A percentile compares a stretch with the other conserved stretches of the same genome.
Conservation (phyloP, 2,113 vertebrate genomes). For the Isichthys henryi region DNA sequence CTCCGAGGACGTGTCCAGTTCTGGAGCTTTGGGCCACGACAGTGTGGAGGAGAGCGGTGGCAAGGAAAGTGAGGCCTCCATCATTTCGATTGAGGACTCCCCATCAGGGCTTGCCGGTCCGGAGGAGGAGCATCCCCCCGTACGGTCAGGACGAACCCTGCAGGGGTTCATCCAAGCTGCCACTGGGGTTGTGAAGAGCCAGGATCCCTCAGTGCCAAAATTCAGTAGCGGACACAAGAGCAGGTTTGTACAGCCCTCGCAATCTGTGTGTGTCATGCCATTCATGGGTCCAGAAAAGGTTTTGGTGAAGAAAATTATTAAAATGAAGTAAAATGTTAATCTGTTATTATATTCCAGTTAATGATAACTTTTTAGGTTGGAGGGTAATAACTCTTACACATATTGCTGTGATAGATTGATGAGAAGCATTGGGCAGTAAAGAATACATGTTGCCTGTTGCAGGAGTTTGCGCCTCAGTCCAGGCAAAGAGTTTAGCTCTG, state of each 20-base stretch:
- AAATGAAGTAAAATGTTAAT: background rate
- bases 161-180: slow-evolving; percentile 47
- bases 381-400: background rate
- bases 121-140: slow-evolving; percentile 58
- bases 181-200: slow-evolving; percentile 48
- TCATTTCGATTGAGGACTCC: slow-evolving; percentile 62
- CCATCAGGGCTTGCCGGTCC: slow-evolving; percentile 49
- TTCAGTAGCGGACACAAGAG: slow-evolving; percentile 50
- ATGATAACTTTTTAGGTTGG: background rate
- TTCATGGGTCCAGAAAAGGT: background rate
- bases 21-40: slow-evolving; percentile 52
- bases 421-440: background rate
- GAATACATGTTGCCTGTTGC: background rate
- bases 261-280: background rate
- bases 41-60: slow-evolving; percentile 47
- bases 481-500: slow-evolving; percentile 67
- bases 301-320: background rate
- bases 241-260: slow-evolving; percentile 42
- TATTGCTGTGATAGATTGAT: background rate
- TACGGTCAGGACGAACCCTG: slow-evolving; percentile 47
- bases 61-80: slow-evolving; percentile 55
- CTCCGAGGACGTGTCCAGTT: slow-evolving; percentile 68
- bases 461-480: slow-evolving; percentile 52
- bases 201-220: slow-evolving; percentile 47
- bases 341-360: background rate